Evolutionary conservation across 2,113 vertebrate species (phyloP).

Genomic region (Cynocephalus volans): DNA sequence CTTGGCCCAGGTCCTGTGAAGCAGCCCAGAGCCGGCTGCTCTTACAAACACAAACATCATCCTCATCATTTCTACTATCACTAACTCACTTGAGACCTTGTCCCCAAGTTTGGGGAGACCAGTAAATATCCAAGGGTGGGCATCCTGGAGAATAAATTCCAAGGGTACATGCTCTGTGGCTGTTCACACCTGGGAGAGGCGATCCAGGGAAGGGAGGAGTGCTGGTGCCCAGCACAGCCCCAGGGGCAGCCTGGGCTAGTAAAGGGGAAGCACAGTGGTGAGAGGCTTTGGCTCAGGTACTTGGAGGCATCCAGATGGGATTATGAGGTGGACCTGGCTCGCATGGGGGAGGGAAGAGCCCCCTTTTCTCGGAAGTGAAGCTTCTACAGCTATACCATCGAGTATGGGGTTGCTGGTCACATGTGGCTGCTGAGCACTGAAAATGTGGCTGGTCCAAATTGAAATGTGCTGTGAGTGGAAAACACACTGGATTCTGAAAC

Average conservation of each 20-base stretch:
- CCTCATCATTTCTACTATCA: not conserved
- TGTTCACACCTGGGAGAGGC: not conserved
- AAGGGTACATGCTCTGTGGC: fast-evolving
- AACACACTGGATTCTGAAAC: not conserved
- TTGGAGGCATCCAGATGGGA: not conserved
- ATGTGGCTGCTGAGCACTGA: not conserved
- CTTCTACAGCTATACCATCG: not conserved
- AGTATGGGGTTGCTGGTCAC: not conserved
- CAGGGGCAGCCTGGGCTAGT: not conserved
- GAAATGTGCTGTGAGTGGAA: not conserved
- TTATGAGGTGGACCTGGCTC: not conserved
- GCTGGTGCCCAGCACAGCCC: not conserved
- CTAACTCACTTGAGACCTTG: not conserved
- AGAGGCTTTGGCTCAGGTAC: not conserved
- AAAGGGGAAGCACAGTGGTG: no score
- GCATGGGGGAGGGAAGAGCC: not conserved
- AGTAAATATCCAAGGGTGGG: not conserved
- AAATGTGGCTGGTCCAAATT: fast-evolving
- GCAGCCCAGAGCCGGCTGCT: not conserved
- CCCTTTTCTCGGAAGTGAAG: not conserved
- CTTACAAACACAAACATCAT: not conserved
- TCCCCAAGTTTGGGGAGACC: fast-evolving
- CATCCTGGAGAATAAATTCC: not conserved
- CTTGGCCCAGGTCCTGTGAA: not conserved
- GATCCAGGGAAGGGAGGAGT: not conserved